A percentile compares a stretch with the other conserved stretches of the same genome.
Evolutionary conservation across 2,888 invertebrate genomes (phyloP).

Genomic region (Xanthorhoe spadicearia): DNA sequence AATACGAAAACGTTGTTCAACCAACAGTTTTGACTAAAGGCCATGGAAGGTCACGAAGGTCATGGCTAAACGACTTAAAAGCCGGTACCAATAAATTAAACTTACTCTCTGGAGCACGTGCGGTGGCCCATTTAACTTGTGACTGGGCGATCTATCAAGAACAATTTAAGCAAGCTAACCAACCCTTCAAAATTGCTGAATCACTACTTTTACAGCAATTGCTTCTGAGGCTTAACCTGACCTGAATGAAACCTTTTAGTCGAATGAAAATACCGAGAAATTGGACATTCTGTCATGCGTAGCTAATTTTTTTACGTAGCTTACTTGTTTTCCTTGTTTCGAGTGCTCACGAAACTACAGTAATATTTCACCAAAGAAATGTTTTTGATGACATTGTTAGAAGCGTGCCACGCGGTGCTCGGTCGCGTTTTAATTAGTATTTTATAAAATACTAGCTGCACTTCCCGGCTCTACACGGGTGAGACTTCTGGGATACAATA

Average conservation of each 20-base stretch:
- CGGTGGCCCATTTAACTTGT: no score
- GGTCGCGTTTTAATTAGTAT: no score
- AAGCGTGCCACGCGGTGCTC: neutral
- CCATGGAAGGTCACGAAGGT: no score
- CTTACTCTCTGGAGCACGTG: no score
- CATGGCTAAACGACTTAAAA: no score
- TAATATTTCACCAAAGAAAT: neutral
- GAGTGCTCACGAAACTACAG: neutral
- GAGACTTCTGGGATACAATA: neutral
- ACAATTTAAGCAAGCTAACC: no score
- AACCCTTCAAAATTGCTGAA: no score
- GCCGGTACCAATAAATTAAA: no score
- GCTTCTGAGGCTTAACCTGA: slow-evolving; percentile 10
- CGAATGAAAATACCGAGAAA: slow-evolving; percentile 14
- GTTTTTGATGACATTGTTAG: neutral
- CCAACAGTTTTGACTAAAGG: neutral
- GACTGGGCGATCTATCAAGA: neutral
- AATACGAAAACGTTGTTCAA: neutral
- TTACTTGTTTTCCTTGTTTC: slow-evolving; percentile 8
- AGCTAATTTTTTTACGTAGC: slow-evolving; percentile 11
- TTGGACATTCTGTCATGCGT: slow-evolving; percentile 7
- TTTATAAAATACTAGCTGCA: no score
- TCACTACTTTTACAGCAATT: slow-evolving; percentile 19
- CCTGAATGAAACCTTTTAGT: slow-evolving; percentile 22
- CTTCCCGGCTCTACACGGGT: no score